phyloP scores from a whole-genome alignment of 2,888 invertebrate species.

The Chrysolina oricalcia region DNA sequence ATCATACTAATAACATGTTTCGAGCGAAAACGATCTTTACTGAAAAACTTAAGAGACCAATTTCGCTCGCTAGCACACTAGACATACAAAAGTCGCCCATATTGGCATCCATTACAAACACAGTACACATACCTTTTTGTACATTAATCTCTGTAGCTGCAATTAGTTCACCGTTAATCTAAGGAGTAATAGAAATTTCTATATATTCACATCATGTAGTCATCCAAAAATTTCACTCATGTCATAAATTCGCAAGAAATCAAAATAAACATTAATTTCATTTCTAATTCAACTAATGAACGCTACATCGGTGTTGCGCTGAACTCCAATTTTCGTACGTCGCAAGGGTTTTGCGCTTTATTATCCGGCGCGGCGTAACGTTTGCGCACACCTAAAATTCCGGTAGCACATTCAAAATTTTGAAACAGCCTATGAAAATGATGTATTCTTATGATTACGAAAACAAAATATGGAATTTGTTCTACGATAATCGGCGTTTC shows the following conservation, averaged over 20 bases:
- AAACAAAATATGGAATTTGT: too few species aligned
- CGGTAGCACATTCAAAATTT: too few species aligned
- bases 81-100: conserved; percentile 71
- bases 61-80: conserved; percentile 66
- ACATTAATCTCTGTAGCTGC: conserved; percentile 18
- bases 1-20: conserved; percentile 49
- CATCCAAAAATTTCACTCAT: conserved; percentile 39
- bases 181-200: conserved; percentile 21
- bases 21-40: conserved; percentile 70
- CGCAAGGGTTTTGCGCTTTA: not conserved
- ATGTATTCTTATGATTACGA: too few species aligned
- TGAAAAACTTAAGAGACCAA: conserved; percentile 69
- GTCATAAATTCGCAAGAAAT: conserved; percentile 46
- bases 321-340: not conserved
- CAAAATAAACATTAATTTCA: not conserved
- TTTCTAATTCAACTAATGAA: not conserved
- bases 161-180: conserved; percentile 25
- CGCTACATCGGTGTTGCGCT: not conserved
- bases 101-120: conserved; percentile 68
- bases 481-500: too few species aligned
- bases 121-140: conserved; percentile 65
- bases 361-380: not conserved
- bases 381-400: not conserved
- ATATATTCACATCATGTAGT: conserved; percentile 39
- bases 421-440: too few species aligned